Conservation (phyloP, 2,888 invertebrate species). For the Bursaphelenchus okinawaensis region DNA sequence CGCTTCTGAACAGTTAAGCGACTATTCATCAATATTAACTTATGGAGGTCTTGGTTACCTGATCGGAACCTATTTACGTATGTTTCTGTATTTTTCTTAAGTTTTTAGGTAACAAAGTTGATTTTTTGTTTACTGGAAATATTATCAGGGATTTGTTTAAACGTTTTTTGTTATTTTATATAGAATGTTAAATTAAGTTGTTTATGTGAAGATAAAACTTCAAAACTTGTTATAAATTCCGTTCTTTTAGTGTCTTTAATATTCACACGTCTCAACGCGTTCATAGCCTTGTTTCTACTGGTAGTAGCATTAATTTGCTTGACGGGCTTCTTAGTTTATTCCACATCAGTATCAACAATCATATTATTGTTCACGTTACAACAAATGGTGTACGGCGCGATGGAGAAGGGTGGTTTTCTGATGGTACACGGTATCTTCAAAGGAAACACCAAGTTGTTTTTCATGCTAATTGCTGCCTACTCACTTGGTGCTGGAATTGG, state of each 20-base stretch:
- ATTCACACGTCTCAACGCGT: slow-evolving; percentile 16
- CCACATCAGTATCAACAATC: neutral
- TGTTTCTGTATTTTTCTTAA: no score
- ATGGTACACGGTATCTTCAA: slow-evolving; percentile 10
- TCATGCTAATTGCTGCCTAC: neutral
- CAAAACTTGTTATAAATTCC: neutral
- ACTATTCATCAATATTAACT: slow-evolving; percentile 9
- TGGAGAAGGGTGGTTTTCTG: slow-evolving; percentile 15
- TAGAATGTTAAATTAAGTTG: slow-evolving; percentile 1
- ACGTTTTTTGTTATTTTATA: slow-evolving; percentile 8
- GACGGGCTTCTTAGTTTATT: slow-evolving; percentile 4
- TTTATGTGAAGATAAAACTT: no score
- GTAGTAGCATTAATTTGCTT: slow-evolving; percentile 12
- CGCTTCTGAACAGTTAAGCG: neutral
- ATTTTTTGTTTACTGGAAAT: no score
- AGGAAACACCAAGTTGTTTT: slow-evolving; percentile 3
- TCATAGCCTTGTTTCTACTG: slow-evolving; percentile 11
- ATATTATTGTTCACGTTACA: neutral
- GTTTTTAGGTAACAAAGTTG: no score
- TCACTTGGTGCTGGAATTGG: slow-evolving; percentile 6
- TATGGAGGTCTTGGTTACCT: slow-evolving; percentile 1
- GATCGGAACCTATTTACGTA: neutral
- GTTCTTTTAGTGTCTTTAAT: slow-evolving; percentile 14
- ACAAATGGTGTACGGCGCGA: slow-evolving; percentile 12
- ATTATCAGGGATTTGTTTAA: no score